phyloP scores from a whole-genome alignment of 2,888 invertebrate species.

The Tuberolachnus salignus region DNA sequence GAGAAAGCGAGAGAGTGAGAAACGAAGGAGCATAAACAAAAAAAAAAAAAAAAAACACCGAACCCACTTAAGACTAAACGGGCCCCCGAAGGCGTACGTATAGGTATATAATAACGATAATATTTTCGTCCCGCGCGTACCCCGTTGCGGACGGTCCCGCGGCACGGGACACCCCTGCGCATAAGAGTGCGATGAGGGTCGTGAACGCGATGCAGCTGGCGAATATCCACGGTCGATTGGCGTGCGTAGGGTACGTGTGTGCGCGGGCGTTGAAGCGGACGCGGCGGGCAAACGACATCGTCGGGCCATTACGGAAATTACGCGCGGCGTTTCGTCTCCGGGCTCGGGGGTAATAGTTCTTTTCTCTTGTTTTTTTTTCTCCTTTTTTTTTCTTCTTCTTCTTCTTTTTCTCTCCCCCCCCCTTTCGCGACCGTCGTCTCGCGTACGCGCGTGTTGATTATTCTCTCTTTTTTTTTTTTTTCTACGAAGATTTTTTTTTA shows the following conservation, averaged over 20 bases:
- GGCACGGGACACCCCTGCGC: neutral
- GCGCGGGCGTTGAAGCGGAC: constrained; percentile 11
- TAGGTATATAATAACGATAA: constrained; percentile 32
- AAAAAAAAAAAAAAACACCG: no score
- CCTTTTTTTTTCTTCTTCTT: neutral
- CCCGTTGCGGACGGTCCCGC: no score
- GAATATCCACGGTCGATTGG: constrained; percentile 30
- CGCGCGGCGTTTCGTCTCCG: neutral
- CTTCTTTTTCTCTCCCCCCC: neutral
- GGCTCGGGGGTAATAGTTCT: constrained; percentile 16
- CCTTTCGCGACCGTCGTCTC: neutral
- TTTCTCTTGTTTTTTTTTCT: neutral
- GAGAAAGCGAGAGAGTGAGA: constrained; percentile 37
- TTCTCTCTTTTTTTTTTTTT: no score
- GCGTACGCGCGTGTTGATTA: no score
- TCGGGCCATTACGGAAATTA: constrained; percentile 45
- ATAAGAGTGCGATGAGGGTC: constrained; percentile 49
- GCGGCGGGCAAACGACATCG: constrained; percentile 4
- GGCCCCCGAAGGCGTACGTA: constrained; percentile 44
- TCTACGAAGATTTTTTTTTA: no score
- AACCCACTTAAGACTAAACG: constrained; percentile 53
- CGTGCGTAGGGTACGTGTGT: neutral
- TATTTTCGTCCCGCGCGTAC: constrained; percentile 14
- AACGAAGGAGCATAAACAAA: no score
- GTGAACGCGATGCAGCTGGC: constrained; percentile 49